Evolutionary conservation across 2,797 vertebrate genomes (phyloP), one percentile per base, ranked within the genome.

Genomic region (Cyclura pinguis): DNA sequence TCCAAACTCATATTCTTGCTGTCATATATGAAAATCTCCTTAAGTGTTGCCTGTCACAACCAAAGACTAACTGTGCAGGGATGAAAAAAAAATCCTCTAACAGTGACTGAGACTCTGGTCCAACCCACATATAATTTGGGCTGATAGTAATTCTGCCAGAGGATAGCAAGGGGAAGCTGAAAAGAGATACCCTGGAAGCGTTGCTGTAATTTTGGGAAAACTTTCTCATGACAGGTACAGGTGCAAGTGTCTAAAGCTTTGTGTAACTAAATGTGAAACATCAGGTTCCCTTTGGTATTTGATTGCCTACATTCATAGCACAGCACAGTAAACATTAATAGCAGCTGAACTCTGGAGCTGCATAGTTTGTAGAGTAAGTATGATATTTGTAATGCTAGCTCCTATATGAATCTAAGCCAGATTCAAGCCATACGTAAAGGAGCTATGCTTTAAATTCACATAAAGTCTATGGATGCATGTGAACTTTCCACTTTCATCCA

Each of bases 371-470:
- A 59, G 52, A 73, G 38, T 42, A 13, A 73, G 38, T 32, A 13
- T 59, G 72, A 52, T 35, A 57, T 50, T 88, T 81, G 27, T 57
- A 29, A 35, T 27, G n/a, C 6, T 67, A 14, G n/a, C 12, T 85
- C 80, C 73, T 29, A 8, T 55, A n/a, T 55, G 59, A 84, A 27
- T 35, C 27, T 64, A 38, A 1, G 72, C 20, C 12, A 12, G 67
- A 64, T 29, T 13, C 67, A 92, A 24, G 74, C 59, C 13, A 38
- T 80, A 6, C 57, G 38, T 38, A 13, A 88, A 27, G 69, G 6
- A 80, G 32, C 80, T 78, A 62, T 76, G 62, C 83, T 85, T 1
- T 0, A 50, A 0, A 8, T 2, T 0, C 0, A 72, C 24, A 77
- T 55, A 85, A 82, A 10, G 42, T n/a, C 32, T 69, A 50, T 80